Evolutionary conservation across 2,797 vertebrate genomes (phyloP).

Genomic region (Notolabrus celidotus): DNA sequence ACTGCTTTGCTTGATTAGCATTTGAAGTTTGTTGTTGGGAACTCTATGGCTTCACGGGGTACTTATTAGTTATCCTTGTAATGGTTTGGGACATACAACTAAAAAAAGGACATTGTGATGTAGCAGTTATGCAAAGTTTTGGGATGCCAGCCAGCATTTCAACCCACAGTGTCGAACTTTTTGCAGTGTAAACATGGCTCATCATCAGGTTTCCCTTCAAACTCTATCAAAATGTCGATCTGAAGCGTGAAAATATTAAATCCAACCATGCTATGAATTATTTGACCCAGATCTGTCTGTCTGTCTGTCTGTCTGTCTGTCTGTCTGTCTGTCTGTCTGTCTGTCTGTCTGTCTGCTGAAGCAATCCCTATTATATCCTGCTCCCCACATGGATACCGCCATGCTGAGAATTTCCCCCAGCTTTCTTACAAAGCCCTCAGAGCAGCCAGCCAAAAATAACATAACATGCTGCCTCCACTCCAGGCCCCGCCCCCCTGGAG

Average conservation of each 20-base stretch:
- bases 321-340: slow-evolving; percentile 44
- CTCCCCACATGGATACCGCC: slow-evolving; percentile 80
- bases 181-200: background rate
- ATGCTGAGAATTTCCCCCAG: slow-evolving; percentile 80
- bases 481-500: slow-evolving; percentile 70
- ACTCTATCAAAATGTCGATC: slow-evolving; percentile 9
- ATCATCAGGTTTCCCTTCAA: background rate
- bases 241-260: slow-evolving; percentile 25
- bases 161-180: background rate
- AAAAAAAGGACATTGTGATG: too few species aligned
- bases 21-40: too few species aligned
- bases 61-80: too few species aligned
- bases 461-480: slow-evolving; percentile 76
- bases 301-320: slow-evolving; percentile 44
- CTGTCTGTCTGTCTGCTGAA: slow-evolving; percentile 66
- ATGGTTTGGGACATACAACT: too few species aligned
- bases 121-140: too few species aligned
- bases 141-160: too few species aligned
- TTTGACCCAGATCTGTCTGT: slow-evolving; percentile 67
- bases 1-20: too few species aligned
- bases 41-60: too few species aligned
- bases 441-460: slow-evolving; percentile 84
- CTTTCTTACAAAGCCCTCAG: slow-evolving; percentile 82
- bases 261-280: slow-evolving; percentile 21
- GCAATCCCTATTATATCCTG: slow-evolving; percentile 76